Base-by-base conservation (phyloP, 2,797 vertebrate species). In the Coranthus polyacanthus region DNA sequence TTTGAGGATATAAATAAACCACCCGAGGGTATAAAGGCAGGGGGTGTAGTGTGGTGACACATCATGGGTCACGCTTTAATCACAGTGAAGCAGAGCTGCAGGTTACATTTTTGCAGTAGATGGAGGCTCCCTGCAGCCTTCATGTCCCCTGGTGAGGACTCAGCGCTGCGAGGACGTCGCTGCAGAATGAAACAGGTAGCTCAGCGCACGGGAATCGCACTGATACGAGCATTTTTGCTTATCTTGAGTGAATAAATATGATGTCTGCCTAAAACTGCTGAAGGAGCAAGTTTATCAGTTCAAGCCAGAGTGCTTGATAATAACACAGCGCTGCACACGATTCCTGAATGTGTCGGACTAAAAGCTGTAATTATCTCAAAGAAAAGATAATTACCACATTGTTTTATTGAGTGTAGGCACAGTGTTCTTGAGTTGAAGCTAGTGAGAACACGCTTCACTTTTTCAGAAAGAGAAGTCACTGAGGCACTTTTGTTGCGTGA, bases 1-100 rank as follows among this genome's bases (percentile, higher is more conserved):
- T 87, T 87, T 86, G 77, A 81, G 78, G 83, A 64, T 92, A 89
- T 90, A 88, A 92, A 93, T 90, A 92, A 89, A 87, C 72, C 78
- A 77, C 73, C 55, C 39, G 79, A 69, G 79, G 76, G 68, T 72
- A 71, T 73, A 58, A 55, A 87, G 57, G 79, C 68, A 83, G 71
- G 72, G 74, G 78, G 78, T 75, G 83, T 32, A 56, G 55, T 68
- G 75, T 79, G 79, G 67, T 50, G 78, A 85, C 81, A 89, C 75
- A 83, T 86, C 70, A 79, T 61, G 44, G 84, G 79, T 79, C 75
- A 84, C 56, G 75, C 82, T 92, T 88, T 91, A 90, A 92, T 90
- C 89, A 88, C 82, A 75, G 58, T 76, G 79, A 89, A 70, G 83
- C 78, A 65, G 63, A 61, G 79, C 56, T 53, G 50, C 56, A 36